Evolutionary conservation across 2,113 vertebrate genomes (phyloP).

Genomic region (Euleptes europaea): DNA sequence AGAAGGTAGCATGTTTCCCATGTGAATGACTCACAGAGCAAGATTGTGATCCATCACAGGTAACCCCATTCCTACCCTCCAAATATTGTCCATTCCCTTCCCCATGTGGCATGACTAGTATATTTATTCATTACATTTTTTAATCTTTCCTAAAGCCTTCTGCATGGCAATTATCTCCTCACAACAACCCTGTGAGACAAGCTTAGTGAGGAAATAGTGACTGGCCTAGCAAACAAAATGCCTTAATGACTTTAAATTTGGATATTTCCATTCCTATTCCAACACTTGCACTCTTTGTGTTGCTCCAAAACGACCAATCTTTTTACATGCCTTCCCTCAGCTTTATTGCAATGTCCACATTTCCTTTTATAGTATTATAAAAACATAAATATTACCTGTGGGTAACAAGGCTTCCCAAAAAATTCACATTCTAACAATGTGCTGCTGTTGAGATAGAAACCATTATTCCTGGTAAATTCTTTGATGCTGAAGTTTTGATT

Average conservation of each 20-base stretch:
- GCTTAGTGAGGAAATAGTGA: too few species aligned
- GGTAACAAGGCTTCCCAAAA: constrained; percentile 75
- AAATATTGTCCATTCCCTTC: not conserved
- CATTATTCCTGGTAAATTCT: constrained; percentile 74
- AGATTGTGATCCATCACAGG: too few species aligned
- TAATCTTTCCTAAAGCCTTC: too few species aligned
- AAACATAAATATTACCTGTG: constrained; percentile 68
- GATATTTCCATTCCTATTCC: too few species aligned
- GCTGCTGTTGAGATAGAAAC: constrained; percentile 75
- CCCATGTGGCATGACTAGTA: not conserved
- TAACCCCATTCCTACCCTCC: not conserved
- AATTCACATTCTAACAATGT: constrained; percentile 77
- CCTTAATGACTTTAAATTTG: too few species aligned
- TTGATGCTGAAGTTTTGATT: constrained; percentile 79
- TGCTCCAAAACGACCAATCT: too few species aligned
- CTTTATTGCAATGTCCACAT: not conserved
- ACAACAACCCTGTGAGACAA: too few species aligned
- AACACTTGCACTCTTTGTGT: too few species aligned
- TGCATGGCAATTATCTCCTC: too few species aligned
- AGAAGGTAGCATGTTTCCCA: not conserved
- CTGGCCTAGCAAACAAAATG: too few species aligned
- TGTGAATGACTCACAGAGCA: not conserved
- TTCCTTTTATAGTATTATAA: constrained; percentile 28
- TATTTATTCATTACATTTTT: too few species aligned
- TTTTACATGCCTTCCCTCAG: too few species aligned